phyloP scores from a whole-genome alignment of 2,113 vertebrate species.

The Orycteropus afer region DNA sequence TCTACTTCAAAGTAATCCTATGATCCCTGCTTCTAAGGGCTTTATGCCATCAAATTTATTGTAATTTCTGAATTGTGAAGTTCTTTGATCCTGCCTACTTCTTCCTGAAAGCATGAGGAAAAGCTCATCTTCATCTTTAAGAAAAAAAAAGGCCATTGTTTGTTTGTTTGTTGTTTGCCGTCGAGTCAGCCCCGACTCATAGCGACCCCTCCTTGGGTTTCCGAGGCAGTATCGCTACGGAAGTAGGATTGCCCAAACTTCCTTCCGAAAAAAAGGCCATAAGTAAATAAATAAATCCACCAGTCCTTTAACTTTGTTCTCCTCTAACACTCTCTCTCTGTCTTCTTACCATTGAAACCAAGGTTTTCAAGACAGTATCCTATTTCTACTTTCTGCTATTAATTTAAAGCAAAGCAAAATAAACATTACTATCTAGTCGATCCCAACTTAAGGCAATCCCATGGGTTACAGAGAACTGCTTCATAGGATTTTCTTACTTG shows the following conservation, averaged over 20 bases:
- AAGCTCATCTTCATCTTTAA: background rate
- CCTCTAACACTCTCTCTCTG: background rate
- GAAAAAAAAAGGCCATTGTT: no score
- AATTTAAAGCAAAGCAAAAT: no score
- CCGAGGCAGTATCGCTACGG: no score
- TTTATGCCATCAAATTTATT: background rate
- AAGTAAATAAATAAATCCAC: no score
- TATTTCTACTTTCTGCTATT: background rate
- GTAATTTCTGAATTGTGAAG: background rate
- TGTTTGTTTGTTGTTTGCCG: no score
- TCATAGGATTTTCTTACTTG: no score
- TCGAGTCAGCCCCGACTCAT: no score
- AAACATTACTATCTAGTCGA: no score
- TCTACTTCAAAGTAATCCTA: background rate
- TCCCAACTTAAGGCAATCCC: no score
- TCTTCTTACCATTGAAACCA: background rate
- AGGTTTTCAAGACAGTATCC: background rate
- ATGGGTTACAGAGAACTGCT: no score
- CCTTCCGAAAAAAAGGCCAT: background rate
- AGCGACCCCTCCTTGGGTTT: no score
- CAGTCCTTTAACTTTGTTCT: background rate
- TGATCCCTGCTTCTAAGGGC: background rate
- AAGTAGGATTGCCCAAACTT: no score
- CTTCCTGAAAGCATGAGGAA: background rate
- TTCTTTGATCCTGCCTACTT: slow-evolving; percentile 2